A percentile compares a stretch with the other conserved stretches of the same genome.
phyloP scores from a whole-genome alignment of 2,113 vertebrate species.

The Tetraodon nigroviridis region DNA sequence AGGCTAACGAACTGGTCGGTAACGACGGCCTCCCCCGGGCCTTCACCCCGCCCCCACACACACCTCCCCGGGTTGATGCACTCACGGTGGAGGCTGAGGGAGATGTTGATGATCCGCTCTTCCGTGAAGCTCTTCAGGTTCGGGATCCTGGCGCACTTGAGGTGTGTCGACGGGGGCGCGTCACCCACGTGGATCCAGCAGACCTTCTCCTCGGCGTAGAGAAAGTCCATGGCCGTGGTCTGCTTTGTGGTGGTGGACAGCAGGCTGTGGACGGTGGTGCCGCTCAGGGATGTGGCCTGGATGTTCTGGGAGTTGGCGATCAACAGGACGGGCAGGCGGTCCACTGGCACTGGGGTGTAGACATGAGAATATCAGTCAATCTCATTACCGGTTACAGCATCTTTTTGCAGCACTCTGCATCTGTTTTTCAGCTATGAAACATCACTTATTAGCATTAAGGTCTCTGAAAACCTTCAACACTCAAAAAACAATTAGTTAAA shows the following conservation, averaged over 20 bases:
- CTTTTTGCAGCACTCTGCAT: neutral
- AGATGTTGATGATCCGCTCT: conserved; percentile 90
- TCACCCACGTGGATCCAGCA: conserved; percentile 96
- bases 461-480: neutral
- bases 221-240: conserved; percentile 98
- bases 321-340: conserved; percentile 87
- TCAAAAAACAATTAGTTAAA: neutral
- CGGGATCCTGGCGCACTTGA: conserved; percentile 93
- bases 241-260: conserved; percentile 90
- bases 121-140: conserved; percentile 91
- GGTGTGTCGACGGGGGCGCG: conserved; percentile 81
- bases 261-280: conserved; percentile 80
- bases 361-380: neutral
- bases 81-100: conserved; percentile 96
- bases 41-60: neutral
- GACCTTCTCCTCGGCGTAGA: conserved; percentile 86
- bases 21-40: neutral
- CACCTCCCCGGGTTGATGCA: conserved; percentile 33
- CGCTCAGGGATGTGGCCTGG: conserved; percentile 88
- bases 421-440: neutral
- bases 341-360: conserved; percentile 78
- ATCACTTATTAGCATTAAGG: too few relatives aligned
- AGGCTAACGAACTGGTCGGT: neutral
- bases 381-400: neutral
- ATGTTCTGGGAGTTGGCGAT: conserved; percentile 98